Conservation (phyloP, 2,797 vertebrate genomes). For the Orientallactaga sibirica region DNA sequence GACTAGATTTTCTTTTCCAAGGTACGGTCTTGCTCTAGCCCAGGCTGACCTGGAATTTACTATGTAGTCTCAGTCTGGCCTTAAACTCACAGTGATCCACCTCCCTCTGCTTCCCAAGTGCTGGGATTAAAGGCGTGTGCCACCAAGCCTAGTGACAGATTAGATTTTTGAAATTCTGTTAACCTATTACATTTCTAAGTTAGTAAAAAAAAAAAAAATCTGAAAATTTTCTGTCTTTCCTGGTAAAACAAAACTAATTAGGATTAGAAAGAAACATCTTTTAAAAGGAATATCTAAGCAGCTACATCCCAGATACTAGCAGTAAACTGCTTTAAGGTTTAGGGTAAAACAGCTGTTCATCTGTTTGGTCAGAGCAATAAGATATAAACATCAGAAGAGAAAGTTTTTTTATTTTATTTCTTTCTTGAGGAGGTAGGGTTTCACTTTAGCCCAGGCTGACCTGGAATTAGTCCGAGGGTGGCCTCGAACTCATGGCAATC, state of each 20-base stretch:
- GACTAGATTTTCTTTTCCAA: background rate
- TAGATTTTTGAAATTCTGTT: conserved; percentile 36
- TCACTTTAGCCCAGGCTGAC: too few relatives aligned
- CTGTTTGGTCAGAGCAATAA: background rate
- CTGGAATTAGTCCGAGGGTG: too few relatives aligned
- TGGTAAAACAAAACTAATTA: conserved; percentile 21
- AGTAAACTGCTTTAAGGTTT: background rate
- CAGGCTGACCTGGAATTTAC: too few relatives aligned
- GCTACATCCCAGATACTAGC: background rate
- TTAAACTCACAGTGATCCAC: too few relatives aligned
- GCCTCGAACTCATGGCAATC: too few relatives aligned
- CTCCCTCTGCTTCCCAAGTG: too few relatives aligned
- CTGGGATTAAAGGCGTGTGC: too few relatives aligned
- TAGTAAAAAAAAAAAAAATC: conserved; percentile 36
- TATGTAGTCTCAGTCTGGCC: too few relatives aligned
- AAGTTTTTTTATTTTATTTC: too few relatives aligned
- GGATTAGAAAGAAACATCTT: conserved; percentile 38
- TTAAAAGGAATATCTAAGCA: background rate
- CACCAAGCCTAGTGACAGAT: too few relatives aligned
- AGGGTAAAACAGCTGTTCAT: background rate
- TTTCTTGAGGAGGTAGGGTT: too few relatives aligned
- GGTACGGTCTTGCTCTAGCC: too few relatives aligned
- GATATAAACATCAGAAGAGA: background rate
- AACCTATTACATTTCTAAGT: background rate
- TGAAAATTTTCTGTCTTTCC: background rate